Conservation (phyloP, 2,113 vertebrate genomes). For the Drymodes brunneopygia region DNA sequence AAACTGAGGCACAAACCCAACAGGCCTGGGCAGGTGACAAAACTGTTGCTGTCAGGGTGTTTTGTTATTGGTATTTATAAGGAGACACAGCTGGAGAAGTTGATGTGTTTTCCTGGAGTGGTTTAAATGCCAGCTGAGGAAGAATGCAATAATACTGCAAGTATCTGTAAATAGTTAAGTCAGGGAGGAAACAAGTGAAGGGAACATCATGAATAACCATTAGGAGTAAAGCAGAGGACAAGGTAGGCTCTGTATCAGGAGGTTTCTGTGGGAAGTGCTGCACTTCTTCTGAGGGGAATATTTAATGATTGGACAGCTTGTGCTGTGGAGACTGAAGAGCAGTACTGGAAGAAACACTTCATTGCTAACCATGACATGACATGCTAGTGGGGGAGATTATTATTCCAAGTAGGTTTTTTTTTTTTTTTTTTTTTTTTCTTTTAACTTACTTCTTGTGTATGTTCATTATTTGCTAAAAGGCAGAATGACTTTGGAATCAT, state of each 20-base stretch:
- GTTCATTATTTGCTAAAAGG: constrained; percentile 12
- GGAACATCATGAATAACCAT: not conserved
- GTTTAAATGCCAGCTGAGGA: not conserved
- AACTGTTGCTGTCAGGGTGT: not conserved
- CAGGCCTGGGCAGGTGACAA: not conserved
- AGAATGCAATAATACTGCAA: not conserved
- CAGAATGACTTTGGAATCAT: not conserved
- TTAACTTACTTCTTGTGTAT: not conserved
- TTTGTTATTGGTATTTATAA: not conserved
- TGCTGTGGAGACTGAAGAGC: not conserved
- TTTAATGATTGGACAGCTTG: not conserved
- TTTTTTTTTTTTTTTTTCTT: not conserved
- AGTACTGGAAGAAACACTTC: not conserved
- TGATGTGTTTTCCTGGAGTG: not conserved
- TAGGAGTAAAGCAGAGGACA: not conserved
- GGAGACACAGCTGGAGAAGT: not conserved
- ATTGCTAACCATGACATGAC: not conserved
- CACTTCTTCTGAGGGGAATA: not conserved
- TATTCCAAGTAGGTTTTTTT: not conserved
- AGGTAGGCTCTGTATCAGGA: not conserved
- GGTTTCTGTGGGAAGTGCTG: not conserved
- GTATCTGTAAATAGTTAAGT: not conserved
- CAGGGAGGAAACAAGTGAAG: not conserved
- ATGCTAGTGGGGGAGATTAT: not conserved
- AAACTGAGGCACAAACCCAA: not conserved